Conservation (phyloP, 1,140 invertebrate genomes). For the Drosophila albomicans region DNA sequence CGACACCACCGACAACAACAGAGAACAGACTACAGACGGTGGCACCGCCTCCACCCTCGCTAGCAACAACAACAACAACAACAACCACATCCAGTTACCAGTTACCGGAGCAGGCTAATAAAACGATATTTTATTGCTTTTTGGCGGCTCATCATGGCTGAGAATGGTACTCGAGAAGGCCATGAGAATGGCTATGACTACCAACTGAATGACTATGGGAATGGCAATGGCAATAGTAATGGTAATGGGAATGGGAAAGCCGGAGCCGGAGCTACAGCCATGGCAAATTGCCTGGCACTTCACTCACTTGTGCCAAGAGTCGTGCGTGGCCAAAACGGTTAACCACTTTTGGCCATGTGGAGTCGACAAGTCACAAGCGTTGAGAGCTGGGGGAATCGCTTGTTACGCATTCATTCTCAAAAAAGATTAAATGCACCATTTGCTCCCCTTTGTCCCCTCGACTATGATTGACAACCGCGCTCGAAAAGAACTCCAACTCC, state of each 20-base stretch:
- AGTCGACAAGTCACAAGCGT: neutral
- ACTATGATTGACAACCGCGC: conserved; percentile 43
- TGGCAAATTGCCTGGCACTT: conserved; percentile 60
- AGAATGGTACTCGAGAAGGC: conserved; percentile 38
- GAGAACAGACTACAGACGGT: conserved; percentile 15
- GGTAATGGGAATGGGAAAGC: neutral
- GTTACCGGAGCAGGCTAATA: conserved; percentile 58
- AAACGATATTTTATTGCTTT: conserved; percentile 76
- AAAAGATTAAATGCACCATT: conserved; percentile 66
- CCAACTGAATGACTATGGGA: conserved; percentile 15
- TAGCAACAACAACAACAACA: neutral
- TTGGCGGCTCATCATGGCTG: conserved; percentile 69
- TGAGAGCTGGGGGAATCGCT: neutral
- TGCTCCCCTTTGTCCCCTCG: conserved; percentile 8
- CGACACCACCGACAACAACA: neutral
- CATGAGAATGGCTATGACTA: conserved; percentile 13
- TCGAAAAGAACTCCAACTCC: neutral
- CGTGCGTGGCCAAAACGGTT: conserved; percentile 52
- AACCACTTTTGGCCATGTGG: conserved; percentile 22
- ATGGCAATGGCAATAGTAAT: conserved; percentile 1
- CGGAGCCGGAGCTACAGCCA: neutral
- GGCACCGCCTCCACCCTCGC: conserved; percentile 51
- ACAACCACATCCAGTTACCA: too few species aligned
- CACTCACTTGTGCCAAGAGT: conserved; percentile 28
- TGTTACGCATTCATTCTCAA: conserved; percentile 50